Conservation (phyloP, 2,113 vertebrate species). For the Donacobius atricapilla region DNA sequence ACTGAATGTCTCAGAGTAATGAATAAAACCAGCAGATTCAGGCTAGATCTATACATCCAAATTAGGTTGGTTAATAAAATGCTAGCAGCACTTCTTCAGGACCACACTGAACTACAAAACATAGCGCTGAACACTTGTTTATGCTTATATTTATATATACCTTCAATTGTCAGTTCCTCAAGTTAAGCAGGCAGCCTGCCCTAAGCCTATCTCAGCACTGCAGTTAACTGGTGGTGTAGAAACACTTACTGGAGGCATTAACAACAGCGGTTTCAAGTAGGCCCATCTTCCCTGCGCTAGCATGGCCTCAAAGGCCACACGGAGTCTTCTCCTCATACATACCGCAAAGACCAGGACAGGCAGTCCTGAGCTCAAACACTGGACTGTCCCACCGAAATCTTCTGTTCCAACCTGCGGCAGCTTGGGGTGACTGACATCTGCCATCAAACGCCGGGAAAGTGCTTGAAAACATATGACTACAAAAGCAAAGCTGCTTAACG, state of each 20-base stretch:
- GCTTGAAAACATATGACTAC: background rate
- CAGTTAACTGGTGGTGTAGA: background rate
- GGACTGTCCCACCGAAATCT: background rate
- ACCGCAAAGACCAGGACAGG: background rate
- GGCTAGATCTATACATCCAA: background rate
- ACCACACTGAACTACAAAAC: background rate
- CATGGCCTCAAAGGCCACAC: background rate
- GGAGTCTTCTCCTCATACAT: background rate
- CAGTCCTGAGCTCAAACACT: background rate
- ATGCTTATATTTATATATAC: background rate
- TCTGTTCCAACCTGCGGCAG: background rate
- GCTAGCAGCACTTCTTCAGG: background rate
- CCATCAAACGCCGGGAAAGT: background rate
- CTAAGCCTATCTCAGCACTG: background rate
- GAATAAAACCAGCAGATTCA: background rate
- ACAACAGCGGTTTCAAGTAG: background rate
- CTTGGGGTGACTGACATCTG: background rate
- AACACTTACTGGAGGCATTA: background rate
- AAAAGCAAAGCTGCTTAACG: background rate
- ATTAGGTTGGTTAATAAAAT: background rate
- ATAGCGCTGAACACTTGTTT: rapidly evolving
- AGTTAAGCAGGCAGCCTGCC: background rate
- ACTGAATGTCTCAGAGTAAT: background rate
- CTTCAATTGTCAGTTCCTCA: background rate
- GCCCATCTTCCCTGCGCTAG: background rate